Evolutionary conservation across 1,140 invertebrate species (phyloP).

Genomic region (Brachionus plicatilis): DNA sequence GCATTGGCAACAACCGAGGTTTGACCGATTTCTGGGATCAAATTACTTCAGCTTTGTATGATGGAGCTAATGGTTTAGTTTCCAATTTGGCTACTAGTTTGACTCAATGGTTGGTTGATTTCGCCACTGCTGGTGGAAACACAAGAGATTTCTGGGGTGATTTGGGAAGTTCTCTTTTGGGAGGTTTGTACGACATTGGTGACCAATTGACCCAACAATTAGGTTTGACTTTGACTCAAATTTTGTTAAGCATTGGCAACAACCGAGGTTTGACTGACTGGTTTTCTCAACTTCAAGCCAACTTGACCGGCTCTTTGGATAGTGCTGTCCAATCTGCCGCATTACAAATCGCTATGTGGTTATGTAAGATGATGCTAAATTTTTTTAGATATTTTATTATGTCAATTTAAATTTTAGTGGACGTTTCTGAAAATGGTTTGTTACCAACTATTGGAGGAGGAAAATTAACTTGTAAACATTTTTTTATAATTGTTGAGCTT

Average conservation of each 20-base stretch:
- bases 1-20: background rate
- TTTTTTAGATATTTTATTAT: background rate
- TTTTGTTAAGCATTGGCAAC: conserved; percentile 7
- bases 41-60: background rate
- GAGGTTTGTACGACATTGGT: background rate
- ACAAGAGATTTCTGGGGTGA: conserved; percentile 15
- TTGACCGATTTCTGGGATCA: background rate
- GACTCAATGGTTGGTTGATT: background rate
- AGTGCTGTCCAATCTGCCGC: conserved; percentile 1
- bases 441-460: background rate
- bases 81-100: background rate
- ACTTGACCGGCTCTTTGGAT: background rate
- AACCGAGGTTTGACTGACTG: background rate
- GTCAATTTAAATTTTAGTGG: background rate
- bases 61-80: background rate
- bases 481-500: too few species aligned
- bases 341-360: background rate
- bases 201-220: background rate
- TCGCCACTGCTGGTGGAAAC: background rate
- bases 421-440: conserved; percentile 15
- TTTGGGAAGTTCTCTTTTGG: background rate
- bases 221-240: conserved; percentile 8
- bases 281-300: conserved; percentile 13
- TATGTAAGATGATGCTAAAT: background rate
- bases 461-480: background rate